These are phyloP conservation scores for Pseudomyrmex flavicornis DNA, from an alignment of 1,140 invertebrate genomes.

Conservation along the genomic window DNA sequence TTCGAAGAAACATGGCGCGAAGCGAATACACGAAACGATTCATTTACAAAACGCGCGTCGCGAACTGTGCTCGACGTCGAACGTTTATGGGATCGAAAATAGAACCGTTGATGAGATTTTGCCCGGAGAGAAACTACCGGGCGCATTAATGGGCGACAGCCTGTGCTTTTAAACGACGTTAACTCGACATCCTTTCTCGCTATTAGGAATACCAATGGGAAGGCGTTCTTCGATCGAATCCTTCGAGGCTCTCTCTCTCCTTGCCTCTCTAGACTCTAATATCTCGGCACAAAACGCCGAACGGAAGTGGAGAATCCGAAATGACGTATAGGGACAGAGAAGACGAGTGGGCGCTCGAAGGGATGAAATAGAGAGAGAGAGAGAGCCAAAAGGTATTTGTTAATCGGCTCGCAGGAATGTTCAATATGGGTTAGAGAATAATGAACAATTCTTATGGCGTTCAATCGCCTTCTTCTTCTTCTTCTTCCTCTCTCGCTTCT, in stretches of 20 bases:
- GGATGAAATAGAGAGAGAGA: conserved; percentile 30
- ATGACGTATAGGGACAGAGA: not conserved
- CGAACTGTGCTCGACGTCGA: conserved; percentile 17
- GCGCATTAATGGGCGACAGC: conserved; percentile 66
- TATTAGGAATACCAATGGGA: conserved; percentile 68
- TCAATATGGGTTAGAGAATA: conserved; percentile 64
- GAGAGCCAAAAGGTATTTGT: conserved; percentile 59
- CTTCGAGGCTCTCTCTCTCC: conserved; percentile 1
- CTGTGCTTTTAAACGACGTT: conserved; percentile 71
- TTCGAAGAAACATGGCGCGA: not conserved
- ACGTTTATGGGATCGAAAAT: conserved; percentile 63
- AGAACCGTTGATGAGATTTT: conserved; percentile 69
- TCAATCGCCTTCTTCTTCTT: not conserved
- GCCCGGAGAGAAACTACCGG: conserved; percentile 61
- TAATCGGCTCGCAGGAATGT: conserved; percentile 71
- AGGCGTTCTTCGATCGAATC: conserved; percentile 66
- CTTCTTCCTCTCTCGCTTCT: not conserved
- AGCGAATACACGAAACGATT: not conserved
- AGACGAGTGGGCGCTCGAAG: not conserved
- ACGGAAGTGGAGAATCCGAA: conserved; percentile 35
- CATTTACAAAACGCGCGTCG: conserved; percentile 12
- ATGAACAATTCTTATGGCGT: conserved; percentile 60
- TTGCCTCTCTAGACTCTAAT: conserved; percentile 48
- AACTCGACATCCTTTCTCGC: conserved; percentile 63
- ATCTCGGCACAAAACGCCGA: conserved; percentile 55